Evolutionary conservation across 2,888 invertebrate species (phyloP).

Genomic region (Lasioglossum malachurum): DNA sequence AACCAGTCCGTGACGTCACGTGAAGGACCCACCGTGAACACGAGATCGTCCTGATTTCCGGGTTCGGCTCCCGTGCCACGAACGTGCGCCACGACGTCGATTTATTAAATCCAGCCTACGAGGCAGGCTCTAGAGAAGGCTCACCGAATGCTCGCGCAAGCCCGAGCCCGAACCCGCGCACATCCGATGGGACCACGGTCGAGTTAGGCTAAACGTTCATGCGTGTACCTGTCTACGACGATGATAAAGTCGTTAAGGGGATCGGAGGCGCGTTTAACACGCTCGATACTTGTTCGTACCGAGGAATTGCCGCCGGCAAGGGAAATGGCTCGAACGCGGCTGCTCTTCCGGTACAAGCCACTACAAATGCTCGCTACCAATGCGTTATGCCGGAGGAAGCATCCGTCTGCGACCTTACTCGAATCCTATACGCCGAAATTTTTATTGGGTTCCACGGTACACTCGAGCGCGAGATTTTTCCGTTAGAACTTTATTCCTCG

Average conservation of each 20-base stretch:
- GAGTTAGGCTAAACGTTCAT: slow-evolving; percentile 54
- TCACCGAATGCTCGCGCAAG: not conserved
- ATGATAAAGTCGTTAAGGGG: slow-evolving; percentile 52
- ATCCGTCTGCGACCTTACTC: not conserved
- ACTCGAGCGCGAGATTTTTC: not conserved
- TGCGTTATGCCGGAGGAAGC: not conserved
- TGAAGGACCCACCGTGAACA: slow-evolving; percentile 64
- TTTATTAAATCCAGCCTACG: slow-evolving; percentile 60
- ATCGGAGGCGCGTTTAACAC: slow-evolving; percentile 11
- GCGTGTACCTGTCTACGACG: slow-evolving; percentile 42
- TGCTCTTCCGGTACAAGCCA: slow-evolving; percentile 13
- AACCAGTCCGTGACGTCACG: slow-evolving; percentile 76
- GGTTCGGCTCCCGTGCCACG: slow-evolving; percentile 73
- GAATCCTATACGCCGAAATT: not conserved
- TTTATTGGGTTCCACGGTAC: not conserved
- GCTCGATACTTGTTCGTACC: slow-evolving; percentile 15
- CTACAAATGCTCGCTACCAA: slow-evolving; percentile 12
- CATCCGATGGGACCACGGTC: slow-evolving; percentile 5
- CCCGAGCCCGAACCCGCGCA: not conserved
- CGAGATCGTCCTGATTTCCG: slow-evolving; percentile 76
- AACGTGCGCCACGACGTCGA: slow-evolving; percentile 59
- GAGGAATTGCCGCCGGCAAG: slow-evolving; percentile 10
- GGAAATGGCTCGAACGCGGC: slow-evolving; percentile 12
- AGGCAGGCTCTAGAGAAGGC: not conserved
- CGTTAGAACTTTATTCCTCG: too few relatives aligned